Evolutionary conservation across 1,140 invertebrate genomes (phyloP), one percentile per base, ranked within the genome.

Genomic region (Meloidogyne hapla): DNA sequence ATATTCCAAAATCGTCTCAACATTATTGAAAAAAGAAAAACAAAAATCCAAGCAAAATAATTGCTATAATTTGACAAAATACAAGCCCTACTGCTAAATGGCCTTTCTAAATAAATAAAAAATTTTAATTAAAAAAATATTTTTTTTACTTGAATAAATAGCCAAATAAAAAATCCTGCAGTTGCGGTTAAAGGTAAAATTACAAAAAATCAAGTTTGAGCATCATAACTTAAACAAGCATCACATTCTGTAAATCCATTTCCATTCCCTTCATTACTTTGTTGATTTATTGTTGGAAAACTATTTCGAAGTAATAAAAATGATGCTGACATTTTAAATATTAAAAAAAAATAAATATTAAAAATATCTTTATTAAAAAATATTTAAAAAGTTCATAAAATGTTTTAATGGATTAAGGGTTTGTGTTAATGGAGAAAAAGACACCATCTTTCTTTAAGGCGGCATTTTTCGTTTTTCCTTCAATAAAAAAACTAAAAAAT

Each of bases 21-120:
- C 15, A 64, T 64, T 38, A 73, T 73, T 13, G 10, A 61, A 23
- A 56, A 33, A 38, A 73, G 21, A 33, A 63, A 73, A 10, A 63
- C 21, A 38, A 23, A 28, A 15, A 73, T 23, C 71, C 71, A 15
- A 73, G 18, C 25, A 73, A 15, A 63, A 73, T 73, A 38, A 63
- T 73, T 28, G 45, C 48, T 40, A 73, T 15, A 15, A 73, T 28
- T 63, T 73, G 71, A 64, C 23, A 61, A 0, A 73, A 38, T 4
- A 73, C 56, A 13, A 73, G 71, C 0, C 71, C 71, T 33, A 73
- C 56, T 64, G 71, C 71, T 5, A 73, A 64, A 64, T 73, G 56
- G 8, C 71, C 71, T 40, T 73, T 70, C 69, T 70, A 56, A 33
- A 62, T 33, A 45, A 1, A 21, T 15, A 15, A 26, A 12, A 21